Conservation (phyloP, 2,888 invertebrate genomes). For the Dicycla oo region DNA sequence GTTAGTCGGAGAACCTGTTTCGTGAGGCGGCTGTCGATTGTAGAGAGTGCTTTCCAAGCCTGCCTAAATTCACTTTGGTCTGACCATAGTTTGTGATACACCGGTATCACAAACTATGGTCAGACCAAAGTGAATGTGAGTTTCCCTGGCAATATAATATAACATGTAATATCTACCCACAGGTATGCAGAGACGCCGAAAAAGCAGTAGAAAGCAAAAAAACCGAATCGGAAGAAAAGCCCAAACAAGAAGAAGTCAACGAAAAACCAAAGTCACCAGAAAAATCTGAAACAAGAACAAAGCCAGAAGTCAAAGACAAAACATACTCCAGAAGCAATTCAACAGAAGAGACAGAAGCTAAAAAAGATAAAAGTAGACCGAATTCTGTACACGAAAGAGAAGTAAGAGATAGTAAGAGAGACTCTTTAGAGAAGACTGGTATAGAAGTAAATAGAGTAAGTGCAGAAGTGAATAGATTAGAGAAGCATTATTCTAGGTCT, state of each 20-base stretch:
- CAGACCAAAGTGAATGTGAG: no score
- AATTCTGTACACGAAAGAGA: constrained; percentile 66
- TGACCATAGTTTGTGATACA: no score
- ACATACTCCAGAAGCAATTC: constrained; percentile 65
- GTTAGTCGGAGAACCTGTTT: no score
- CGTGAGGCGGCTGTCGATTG: no score
- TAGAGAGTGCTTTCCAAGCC: no score
- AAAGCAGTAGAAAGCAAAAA: constrained; percentile 85
- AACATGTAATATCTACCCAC: constrained; percentile 6
- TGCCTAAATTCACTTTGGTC: no score
- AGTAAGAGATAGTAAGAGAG: constrained; percentile 53
- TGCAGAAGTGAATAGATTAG: constrained; percentile 73
- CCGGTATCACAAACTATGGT: no score
- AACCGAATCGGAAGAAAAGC: constrained; percentile 59
- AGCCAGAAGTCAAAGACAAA: constrained; percentile 64
- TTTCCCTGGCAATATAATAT: no score
- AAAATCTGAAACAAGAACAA: constrained; percentile 52
- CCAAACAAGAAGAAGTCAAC: constrained; percentile 56
- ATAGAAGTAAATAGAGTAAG: constrained; percentile 69
- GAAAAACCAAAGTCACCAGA: constrained; percentile 72
- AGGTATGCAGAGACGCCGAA: constrained; percentile 87
- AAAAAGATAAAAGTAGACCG: constrained; percentile 58
- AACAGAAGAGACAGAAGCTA: constrained; percentile 52
- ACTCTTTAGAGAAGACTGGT: constrained; percentile 57
- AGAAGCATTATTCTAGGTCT: constrained; percentile 78